These are phyloP conservation scores for Ctenochaetus hawaiiensis DNA, from an alignment of 2,797 vertebrate genomes.

Conservation along the genomic window DNA sequence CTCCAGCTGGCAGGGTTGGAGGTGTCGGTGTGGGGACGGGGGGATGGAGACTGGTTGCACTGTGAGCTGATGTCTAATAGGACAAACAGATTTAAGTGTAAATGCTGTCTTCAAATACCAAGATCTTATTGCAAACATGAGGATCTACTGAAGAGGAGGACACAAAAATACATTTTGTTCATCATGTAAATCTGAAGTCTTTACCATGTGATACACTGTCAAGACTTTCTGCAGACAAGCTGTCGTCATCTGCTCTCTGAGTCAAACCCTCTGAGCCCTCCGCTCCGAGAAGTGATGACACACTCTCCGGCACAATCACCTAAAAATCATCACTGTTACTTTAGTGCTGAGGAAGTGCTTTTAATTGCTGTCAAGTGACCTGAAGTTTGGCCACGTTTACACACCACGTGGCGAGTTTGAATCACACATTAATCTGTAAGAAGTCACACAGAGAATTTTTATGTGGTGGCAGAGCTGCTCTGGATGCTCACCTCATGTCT, in stretches of 20 bases:
- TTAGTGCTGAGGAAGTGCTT: slow-evolving; percentile 11
- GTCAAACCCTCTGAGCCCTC: slow-evolving; percentile 83
- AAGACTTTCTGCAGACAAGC: slow-evolving; percentile 92
- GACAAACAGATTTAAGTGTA: slow-evolving; percentile 71
- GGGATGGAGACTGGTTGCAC: slow-evolving; percentile 86
- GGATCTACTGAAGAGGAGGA: background rate
- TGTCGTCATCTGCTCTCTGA: slow-evolving; percentile 90
- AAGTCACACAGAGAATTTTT: background rate
- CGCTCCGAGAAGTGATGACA: slow-evolving; percentile 74
- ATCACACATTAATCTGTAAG: slow-evolving; percentile 3
- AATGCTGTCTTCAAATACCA: slow-evolving; percentile 22
- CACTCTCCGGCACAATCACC: slow-evolving; percentile 79
- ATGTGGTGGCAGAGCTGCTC: slow-evolving; percentile 2
- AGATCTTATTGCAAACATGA: slow-evolving; percentile 27
- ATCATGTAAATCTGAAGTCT: slow-evolving; percentile 15
- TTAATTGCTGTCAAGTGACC: slow-evolving; percentile 9
- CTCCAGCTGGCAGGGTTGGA: slow-evolving; percentile 92
- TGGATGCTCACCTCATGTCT: slow-evolving; percentile 90
- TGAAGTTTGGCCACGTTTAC: background rate
- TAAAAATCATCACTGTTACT: slow-evolving; percentile 56
- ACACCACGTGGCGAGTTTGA: background rate
- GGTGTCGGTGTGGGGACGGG: slow-evolving; percentile 88
- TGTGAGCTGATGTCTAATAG: slow-evolving; percentile 83
- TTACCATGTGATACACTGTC: slow-evolving; percentile 92
- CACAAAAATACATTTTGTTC: background rate